Evolutionary conservation across 2,113 vertebrate species (phyloP).

Genomic region (Vombatus ursinus): DNA sequence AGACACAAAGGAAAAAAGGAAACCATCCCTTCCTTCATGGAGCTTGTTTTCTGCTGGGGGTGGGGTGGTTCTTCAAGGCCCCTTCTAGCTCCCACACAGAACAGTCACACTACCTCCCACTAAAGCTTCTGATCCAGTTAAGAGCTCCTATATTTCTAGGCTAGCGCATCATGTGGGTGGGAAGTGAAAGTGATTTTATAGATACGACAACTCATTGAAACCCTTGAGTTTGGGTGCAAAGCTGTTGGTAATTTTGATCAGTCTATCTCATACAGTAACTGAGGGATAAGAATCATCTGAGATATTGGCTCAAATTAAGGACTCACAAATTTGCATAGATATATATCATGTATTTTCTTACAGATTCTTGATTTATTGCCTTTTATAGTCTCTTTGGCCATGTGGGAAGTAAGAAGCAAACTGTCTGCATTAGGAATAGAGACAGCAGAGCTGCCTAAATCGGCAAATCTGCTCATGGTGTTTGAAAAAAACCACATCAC

Average conservation of each 20-base stretch:
- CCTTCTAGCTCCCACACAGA: neutral
- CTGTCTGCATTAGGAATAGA: neutral
- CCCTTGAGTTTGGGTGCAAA: neutral
- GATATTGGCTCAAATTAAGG: neutral
- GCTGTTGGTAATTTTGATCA: neutral
- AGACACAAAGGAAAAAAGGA: neutral
- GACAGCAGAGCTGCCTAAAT: neutral
- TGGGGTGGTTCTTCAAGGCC: neutral
- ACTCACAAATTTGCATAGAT: neutral
- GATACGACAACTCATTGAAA: neutral
- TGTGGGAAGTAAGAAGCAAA: conserved; percentile 5
- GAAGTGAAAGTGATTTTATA: neutral
- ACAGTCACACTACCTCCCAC: neutral
- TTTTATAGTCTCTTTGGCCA: neutral
- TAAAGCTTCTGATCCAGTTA: neutral
- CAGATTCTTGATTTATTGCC: neutral
- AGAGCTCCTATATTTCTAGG: neutral
- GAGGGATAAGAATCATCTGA: neutral
- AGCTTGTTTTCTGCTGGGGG: neutral
- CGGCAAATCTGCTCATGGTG: neutral
- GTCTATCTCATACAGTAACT: neutral
- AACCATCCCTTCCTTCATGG: neutral
- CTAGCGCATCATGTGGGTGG: neutral
- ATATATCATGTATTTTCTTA: neutral
- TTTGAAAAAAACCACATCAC: neutral